Conservation (phyloP, 2,888 invertebrate genomes). For the Andrena trimmerana region DNA sequence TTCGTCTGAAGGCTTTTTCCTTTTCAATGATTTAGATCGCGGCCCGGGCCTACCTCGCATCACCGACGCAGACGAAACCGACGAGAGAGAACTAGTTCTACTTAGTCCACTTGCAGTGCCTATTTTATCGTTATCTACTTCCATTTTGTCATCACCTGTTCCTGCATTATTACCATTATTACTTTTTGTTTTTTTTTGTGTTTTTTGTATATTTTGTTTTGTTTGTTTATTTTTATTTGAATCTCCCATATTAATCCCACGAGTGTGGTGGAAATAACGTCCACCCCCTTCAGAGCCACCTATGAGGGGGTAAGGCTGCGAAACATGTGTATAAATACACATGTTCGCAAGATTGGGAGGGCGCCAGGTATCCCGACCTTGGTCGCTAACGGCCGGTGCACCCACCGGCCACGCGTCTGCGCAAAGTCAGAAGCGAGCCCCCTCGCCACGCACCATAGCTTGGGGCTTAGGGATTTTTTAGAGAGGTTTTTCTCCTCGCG, state of each 20-base stretch:
- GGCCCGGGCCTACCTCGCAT: background rate
- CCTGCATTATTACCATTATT: background rate
- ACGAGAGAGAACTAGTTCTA: background rate
- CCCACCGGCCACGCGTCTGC: background rate
- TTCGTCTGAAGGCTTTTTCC: background rate
- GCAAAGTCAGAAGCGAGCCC: background rate
- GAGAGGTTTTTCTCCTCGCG: background rate
- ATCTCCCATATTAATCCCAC: background rate
- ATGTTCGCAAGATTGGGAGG: background rate
- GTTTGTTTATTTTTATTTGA: background rate
- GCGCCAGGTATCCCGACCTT: background rate
- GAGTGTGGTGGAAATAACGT: background rate
- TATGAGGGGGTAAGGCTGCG: background rate
- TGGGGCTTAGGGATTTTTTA: background rate
- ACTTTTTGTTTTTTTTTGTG: no score
- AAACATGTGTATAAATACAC: fast-evolving
- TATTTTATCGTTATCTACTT: background rate
- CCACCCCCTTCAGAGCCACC: background rate
- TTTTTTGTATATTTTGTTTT: background rate
- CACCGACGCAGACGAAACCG: no score
- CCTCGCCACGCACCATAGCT: background rate
- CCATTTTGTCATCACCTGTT: background rate
- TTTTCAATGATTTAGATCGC: background rate
- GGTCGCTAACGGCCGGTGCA: background rate
- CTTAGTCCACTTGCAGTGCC: background rate